A percentile compares a stretch with the other conserved stretches of the same genome.
These are phyloP conservation scores for Scrobipalpa costella DNA, from an alignment of 2,888 invertebrate genomes.

Conservation along the genomic window DNA sequence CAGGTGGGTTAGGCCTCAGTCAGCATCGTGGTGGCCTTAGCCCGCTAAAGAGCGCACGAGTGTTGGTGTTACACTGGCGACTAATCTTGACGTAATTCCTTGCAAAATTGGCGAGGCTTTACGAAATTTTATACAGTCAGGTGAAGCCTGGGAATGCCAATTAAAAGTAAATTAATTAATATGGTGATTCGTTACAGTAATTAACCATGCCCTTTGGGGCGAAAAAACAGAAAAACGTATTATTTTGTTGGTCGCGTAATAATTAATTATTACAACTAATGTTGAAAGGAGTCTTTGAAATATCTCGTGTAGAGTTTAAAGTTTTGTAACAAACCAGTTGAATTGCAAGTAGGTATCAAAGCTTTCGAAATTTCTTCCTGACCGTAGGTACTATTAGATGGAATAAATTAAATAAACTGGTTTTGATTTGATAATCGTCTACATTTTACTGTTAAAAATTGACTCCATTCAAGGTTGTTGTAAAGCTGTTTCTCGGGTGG, in stretches of 20 bases:
- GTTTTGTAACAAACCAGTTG: constrained; percentile 3
- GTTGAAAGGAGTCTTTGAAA: constrained; percentile 4
- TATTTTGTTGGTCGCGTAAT: too few species aligned
- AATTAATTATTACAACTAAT: neutral
- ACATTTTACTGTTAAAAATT: neutral
- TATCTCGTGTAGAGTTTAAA: neutral
- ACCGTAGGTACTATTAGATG: neutral
- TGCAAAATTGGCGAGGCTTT: constrained; percentile 21
- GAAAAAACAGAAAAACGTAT: neutral
- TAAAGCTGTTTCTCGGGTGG: too few species aligned
- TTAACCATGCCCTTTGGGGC: neutral
- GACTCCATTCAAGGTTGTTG: neutral
- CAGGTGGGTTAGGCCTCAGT: constrained; percentile 11
- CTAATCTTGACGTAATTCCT: constrained; percentile 24
- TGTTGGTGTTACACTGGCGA: constrained; percentile 9
- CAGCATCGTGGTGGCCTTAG: constrained; percentile 12
- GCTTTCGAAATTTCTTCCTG: neutral
- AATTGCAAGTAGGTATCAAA: neutral
- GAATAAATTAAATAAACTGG: neutral
- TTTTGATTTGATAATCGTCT: neutral
- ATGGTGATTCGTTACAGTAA: neutral
- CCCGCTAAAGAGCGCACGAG: neutral
- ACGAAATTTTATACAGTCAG: constrained; percentile 11
- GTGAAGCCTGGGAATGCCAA: constrained; percentile 5
- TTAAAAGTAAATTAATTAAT: constrained; percentile 5